Conservation (phyloP, 2,797 vertebrate genomes). For the Galaxias olidus region DNA sequence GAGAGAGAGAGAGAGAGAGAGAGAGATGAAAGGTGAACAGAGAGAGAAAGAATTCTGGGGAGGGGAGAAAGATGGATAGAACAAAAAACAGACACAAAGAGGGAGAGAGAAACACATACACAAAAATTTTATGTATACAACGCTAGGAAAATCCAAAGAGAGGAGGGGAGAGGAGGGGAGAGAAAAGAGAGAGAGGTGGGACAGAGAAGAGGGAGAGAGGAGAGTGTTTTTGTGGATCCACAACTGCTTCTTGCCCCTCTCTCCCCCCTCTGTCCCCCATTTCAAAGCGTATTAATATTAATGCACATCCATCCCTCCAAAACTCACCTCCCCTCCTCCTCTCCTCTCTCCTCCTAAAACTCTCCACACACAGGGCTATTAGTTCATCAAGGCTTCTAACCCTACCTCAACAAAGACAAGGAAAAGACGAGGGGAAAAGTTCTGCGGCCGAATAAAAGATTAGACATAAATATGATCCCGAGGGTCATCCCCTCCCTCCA, state of each 20-base stretch:
- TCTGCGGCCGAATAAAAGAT: constrained; percentile 67
- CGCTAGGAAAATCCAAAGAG: background rate
- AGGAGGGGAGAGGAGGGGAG: constrained; percentile 5
- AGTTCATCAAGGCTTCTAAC: constrained; percentile 77
- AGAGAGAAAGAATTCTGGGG: background rate
- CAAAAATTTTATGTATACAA: background rate
- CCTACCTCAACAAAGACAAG: constrained; percentile 28
- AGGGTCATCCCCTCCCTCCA: constrained; percentile 42
- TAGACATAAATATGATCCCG: constrained; percentile 75
- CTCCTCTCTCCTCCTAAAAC: constrained; percentile 35
- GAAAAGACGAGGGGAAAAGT: constrained; percentile 70
- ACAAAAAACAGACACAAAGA: background rate
- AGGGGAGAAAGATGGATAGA: background rate
- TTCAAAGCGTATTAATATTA: constrained; percentile 70
- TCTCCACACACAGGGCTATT: constrained; percentile 60
- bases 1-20: background rate
- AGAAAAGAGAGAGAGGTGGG: constrained; percentile 25
- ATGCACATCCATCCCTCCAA: constrained; percentile 52
- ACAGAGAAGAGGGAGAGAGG: constrained; percentile 18
- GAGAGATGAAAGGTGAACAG: background rate
- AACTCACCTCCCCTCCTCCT: constrained; percentile 3
- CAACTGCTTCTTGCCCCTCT: constrained; percentile 51
- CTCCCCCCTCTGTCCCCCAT: constrained; percentile 39
- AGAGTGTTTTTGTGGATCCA: constrained; percentile 58
- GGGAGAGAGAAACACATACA: background rate